Percentiles rank a stretch among this genome's conserved stretches.
Conservation (phyloP, 2,888 invertebrate genomes). For the Eupithecia insigniata region DNA sequence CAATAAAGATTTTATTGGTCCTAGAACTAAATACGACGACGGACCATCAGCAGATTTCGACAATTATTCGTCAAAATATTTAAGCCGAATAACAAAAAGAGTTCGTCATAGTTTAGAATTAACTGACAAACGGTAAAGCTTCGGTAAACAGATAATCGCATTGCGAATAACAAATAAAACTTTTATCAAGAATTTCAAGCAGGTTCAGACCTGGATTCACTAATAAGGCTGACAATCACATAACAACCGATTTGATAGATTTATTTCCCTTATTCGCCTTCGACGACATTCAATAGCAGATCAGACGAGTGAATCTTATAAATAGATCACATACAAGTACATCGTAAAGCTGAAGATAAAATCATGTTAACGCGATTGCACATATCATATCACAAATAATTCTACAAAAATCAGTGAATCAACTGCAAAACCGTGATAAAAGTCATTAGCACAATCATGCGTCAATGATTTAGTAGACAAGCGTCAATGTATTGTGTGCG, state of each 20-base stretch:
- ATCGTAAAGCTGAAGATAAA: not conserved
- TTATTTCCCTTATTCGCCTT: not conserved
- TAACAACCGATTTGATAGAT: not conserved
- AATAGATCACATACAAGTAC: not conserved
- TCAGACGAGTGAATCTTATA: not conserved
- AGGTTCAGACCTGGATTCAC: not conserved
- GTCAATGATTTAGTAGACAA: conserved; percentile 7
- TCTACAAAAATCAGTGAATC: not conserved
- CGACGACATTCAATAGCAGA: not conserved
- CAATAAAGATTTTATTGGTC: too few species aligned
- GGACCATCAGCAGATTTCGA: too few species aligned
- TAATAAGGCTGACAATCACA: not conserved
- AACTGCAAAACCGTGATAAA: conserved; percentile 1
- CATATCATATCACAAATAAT: not conserved
- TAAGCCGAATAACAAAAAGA: not conserved
- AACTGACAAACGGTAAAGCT: not conserved
- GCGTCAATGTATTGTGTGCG: not conserved
- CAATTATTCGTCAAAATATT: not conserved
- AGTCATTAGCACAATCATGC: conserved; percentile 8
- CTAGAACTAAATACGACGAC: too few species aligned
- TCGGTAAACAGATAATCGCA: not conserved
- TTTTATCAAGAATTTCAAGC: not conserved
- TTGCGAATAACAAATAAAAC: not conserved
- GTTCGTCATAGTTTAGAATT: not conserved
- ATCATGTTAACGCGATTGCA: not conserved